phyloP scores from a whole-genome alignment of 2,113 vertebrate species.

The Corythornis vintsioides region DNA sequence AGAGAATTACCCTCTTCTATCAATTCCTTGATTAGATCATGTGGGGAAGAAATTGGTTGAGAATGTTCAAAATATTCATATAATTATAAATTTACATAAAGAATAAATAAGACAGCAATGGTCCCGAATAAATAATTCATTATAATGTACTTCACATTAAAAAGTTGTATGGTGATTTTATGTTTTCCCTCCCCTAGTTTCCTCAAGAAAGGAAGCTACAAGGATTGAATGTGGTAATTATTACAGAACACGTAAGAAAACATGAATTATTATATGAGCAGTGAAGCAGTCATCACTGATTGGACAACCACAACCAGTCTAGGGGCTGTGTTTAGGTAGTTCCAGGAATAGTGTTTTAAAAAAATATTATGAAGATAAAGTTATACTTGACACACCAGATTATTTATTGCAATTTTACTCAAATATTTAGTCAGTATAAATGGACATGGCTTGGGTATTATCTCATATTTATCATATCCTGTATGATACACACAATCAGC shows the following conservation, averaged over 20 bases:
- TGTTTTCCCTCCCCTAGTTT: neutral
- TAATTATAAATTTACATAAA: neutral
- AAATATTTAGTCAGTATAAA: neutral
- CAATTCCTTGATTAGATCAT: constrained; percentile 2
- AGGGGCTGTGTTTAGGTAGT: neutral
- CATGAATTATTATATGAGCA: neutral
- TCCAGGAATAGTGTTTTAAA: neutral
- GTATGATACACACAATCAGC: neutral
- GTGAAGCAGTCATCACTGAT: neutral
- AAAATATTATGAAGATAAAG: neutral
- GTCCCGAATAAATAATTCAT: neutral
- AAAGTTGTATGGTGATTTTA: neutral
- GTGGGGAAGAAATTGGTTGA: neutral
- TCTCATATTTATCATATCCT: neutral
- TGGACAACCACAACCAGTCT: neutral
- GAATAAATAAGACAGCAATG: neutral
- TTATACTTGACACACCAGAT: neutral
- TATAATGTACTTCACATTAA: neutral
- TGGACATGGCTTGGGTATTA: neutral
- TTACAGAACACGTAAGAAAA: neutral
- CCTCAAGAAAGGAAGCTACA: neutral
- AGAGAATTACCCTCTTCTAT: neutral
- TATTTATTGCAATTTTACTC: neutral
- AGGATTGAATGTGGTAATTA: neutral
- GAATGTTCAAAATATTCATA: neutral